Base-by-base conservation (phyloP, 2,888 invertebrate genomes). In the Nysson spinosus region DNA sequence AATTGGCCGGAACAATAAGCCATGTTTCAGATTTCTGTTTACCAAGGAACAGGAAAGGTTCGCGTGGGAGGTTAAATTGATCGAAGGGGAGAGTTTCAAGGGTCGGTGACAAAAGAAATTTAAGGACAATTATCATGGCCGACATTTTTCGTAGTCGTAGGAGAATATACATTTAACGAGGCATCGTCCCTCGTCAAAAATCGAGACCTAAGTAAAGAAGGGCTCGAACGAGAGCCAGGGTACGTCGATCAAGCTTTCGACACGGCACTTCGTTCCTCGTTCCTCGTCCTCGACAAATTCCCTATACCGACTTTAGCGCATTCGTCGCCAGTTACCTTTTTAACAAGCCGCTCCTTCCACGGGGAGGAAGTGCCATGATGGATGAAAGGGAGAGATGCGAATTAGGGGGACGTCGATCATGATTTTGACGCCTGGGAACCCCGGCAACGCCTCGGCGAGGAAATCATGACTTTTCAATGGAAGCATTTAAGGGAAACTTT, bases 401-500 rank as follows among this genome's bases (percentile, higher is more conserved):
- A 39, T 39, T 39, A 39, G 39, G 11, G 22, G 11, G 11, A 39
- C 39, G 39, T 39, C 39, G 20, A 39, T 39, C 19, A 39, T 39
- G 17, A 20, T 39, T 39, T 11, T 19, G 39, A 39, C 11, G 9
- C 39, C 19, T n/a, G 14, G 32, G 11, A 32, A 32, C 32, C 5
- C 32, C n/a, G 4, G 19, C 19, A 39, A 39, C 19, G 11, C 39
- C 39, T 11, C n/a, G 20, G 11, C 17, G 39, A 11, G n/a, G n/a
- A 39, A 39, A 39, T 39, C 20, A 19, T 9, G 24, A 24, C 24
- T 24, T 24, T 24, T 24, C 24, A 9, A 7, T 5, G 24, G 9
- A 9, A 24, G 24, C 5, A 24, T 24, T 24, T 24, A 24, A 24
- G 24, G 24, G 24, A 24, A 24, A 24, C 9, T 24, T 24, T 9